Evolutionary conservation across 2,113 vertebrate genomes (phyloP), one percentile per base, ranked within the genome.

Genomic region (Scomber japonicus): DNA sequence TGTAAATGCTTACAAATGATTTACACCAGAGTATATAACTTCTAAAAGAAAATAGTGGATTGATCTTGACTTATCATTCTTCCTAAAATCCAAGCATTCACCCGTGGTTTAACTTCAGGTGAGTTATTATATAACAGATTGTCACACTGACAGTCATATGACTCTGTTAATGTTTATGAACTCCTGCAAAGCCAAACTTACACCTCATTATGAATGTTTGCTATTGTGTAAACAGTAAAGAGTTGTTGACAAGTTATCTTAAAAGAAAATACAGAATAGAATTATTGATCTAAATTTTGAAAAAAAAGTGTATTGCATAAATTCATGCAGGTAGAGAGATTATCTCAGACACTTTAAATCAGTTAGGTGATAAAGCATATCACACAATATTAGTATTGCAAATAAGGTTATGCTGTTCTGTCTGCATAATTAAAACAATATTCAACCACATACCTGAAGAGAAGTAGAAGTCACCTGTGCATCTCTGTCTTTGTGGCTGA

Each of bases 91-190:
- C 5, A 69, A 62, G 24, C 19, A 35, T 11, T 19, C 31, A 75
- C 48, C 57, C 54, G 31, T 49, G 40, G 12, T 56, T 87, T 75
- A 64, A 72, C 56, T 56, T 73, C 13, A 16, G 53, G 24, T 54
- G 15, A 78, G 68, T 59, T 79, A 79, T 85, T 87, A 56, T 77
- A 19, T 56, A 87, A 82, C 61, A 71, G 30, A 69, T 16, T 49
- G 67, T 76, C 82, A 90, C 71, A 79, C 56, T 30, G 63, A 75
- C n/a, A n/a, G 80, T 95, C 95, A 94, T 89, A 84, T 94, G 93
- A 94, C 88, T 84, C 88, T 73, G 90, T 94, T 94, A 95, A 95
- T 95, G 87, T 89, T 90, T 92, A 91, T 59, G 51, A 59, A 27
- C 30, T 44, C 1, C n/a, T 16, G 16, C 17, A 78, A 74, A 83